Evolutionary conservation across 2,888 invertebrate species (phyloP).

Genomic region (Phalera bucephala): DNA sequence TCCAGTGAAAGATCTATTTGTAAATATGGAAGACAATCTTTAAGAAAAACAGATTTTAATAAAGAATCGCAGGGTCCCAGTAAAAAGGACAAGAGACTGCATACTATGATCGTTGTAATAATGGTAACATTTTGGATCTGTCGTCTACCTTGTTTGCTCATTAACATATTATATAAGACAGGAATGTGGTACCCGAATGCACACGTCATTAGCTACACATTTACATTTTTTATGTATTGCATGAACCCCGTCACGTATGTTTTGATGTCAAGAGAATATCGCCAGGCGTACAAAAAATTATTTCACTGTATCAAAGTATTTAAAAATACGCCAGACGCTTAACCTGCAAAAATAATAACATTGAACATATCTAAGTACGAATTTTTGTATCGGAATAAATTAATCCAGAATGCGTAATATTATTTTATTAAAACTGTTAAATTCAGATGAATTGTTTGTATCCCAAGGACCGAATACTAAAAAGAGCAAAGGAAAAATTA

Average conservation of each 20-base stretch:
- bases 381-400: no score
- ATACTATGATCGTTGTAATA: slow-evolving; percentile 14
- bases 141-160: slow-evolving; percentile 15
- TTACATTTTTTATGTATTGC: slow-evolving; percentile 11
- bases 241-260: slow-evolving; percentile 20
- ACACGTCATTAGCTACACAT: slow-evolving; percentile 11
- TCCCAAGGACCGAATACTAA: slow-evolving; percentile 9
- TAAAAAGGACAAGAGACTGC: slow-evolving; percentile 16
- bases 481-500: slow-evolving; percentile 14
- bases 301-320: no score
- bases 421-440: background rate
- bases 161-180: slow-evolving; percentile 1
- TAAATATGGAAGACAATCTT: no score
- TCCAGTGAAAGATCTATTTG: no score
- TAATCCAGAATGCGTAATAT: no score
- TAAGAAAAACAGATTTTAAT: no score
- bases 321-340: no score
- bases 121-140: slow-evolving; percentile 14
- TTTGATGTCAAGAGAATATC: slow-evolving; percentile 19
- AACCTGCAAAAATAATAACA: no score
- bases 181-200: slow-evolving; percentile 1
- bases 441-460: slow-evolving; percentile 10
- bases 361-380: no score
- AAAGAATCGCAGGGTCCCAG: no score
- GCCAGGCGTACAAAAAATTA: slow-evolving; percentile 17